Base-by-base conservation (phyloP, 2,888 invertebrate species). In the Tetropium fuscum region DNA sequence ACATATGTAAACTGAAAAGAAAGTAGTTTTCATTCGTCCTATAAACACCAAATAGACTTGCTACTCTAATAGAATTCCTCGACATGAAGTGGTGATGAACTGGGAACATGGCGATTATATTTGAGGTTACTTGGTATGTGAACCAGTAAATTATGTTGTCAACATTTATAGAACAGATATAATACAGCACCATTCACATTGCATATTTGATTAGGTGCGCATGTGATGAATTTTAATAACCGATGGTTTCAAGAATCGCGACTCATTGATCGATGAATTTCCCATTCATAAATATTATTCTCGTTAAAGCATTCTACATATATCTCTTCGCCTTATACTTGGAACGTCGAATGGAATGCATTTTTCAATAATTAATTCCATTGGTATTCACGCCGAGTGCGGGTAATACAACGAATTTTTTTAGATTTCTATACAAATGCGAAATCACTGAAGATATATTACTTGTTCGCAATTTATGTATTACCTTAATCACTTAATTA, bases 101-200 rank as follows among this genome's bases (percentile, higher is more conserved):
- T 66, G 57, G n/a, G 69, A 63, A 64, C 67, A 55, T 53, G 56
- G 58, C 61, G 58, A 69, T 69, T 64, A 61, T 58, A 66, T 66
- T 70, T 71, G 65, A 70, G 72, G 71, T 69, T 71, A 69, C 60
- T 64, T 64, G 68, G 65, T 70, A 70, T 68, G 69, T 71, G 68
- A 66, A 71, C 69, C 63, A 68, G 66, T 71, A 70, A 71, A 72
- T 72, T 65, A 65, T 63, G 67, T 66, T 66, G 70, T 72, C 68
- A 58, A 73, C 72, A 68, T 64, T 66, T 70, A 70, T 69, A 60
- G 66, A 72, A 71, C 70, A 71, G 68, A 73, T 74, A 72, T 73
- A 72, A 71, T 69, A 66, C 69, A 66, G 56, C 53, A 49, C 45
- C 63, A 63, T 63, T 66, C 60, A 65, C 66, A 64, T 48, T 69